phyloP scores from a whole-genome alignment of 2,888 invertebrate genomes.

The Eilema depressum region DNA sequence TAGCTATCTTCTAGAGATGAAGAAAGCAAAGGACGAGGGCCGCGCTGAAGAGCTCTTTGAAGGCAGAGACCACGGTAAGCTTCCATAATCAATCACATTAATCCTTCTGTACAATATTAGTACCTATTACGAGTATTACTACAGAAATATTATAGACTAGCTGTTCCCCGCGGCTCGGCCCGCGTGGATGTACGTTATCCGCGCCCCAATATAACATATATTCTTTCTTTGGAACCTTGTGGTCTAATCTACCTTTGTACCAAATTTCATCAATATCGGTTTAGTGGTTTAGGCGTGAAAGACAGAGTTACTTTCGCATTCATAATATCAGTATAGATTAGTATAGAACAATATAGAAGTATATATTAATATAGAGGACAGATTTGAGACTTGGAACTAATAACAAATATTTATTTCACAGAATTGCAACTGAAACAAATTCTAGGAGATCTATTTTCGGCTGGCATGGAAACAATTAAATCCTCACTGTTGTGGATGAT shows the following conservation, averaged over 20 bases:
- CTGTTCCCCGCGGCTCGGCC: no score
- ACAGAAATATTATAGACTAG: not conserved
- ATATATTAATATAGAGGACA: no score
- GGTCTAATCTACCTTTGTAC: no score
- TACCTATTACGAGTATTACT: no score
- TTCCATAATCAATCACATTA: slow-evolving; percentile 1
- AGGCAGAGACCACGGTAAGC: slow-evolving; percentile 94
- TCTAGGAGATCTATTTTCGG: slow-evolving; percentile 95
- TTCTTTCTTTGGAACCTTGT: no score
- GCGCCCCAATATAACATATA: no score
- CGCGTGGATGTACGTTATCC: no score
- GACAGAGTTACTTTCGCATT: no score
- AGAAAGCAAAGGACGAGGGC: slow-evolving; percentile 93
- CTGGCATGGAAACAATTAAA: slow-evolving; percentile 97
- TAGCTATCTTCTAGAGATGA: slow-evolving; percentile 94
- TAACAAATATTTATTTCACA: slow-evolving; percentile 67
- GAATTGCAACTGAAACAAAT: slow-evolving; percentile 97
- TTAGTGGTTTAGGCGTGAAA: no score
- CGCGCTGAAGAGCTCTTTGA: slow-evolving; percentile 92
- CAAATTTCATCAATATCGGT: no score
- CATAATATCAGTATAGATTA: no score
- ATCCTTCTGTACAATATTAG: not conserved
- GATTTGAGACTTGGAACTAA: not conserved
- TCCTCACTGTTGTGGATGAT: slow-evolving; percentile 96
- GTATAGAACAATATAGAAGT: no score